Conservation (phyloP, 2,113 vertebrate species). For the Stigmatopora nigra region DNA sequence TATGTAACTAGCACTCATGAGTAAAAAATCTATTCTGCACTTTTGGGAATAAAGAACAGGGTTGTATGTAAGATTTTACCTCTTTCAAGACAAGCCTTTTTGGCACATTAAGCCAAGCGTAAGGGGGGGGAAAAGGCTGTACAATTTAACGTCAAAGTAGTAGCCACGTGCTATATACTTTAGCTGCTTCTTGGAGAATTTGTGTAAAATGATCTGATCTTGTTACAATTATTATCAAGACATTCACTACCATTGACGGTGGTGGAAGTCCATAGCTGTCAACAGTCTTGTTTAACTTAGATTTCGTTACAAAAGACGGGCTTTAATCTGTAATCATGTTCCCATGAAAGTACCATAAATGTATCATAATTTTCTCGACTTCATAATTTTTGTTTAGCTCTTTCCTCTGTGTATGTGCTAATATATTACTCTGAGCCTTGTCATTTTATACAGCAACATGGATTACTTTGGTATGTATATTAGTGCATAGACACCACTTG, state of each 20-base stretch:
- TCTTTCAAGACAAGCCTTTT: neutral
- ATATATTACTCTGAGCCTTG: neutral
- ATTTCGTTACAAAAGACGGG: too few species aligned
- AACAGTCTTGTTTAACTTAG: too few species aligned
- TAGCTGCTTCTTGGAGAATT: neutral
- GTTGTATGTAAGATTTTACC: neutral
- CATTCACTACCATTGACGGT: too few species aligned
- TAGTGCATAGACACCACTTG: slow-evolving; percentile 61
- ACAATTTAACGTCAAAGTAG: neutral
- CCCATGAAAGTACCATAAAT: neutral
- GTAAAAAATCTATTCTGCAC: neutral
- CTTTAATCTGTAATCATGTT: too few species aligned
- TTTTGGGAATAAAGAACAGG: neutral
- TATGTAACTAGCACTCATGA: neutral
- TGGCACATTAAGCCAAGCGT: neutral
- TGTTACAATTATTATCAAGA: too few species aligned
- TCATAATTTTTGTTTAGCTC: neutral
- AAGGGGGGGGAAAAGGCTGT: neutral
- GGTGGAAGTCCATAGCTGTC: too few species aligned
- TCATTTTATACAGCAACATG: slow-evolving; percentile 54
- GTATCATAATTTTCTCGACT: neutral
- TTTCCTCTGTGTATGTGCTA: neutral
- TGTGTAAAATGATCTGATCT: too few species aligned
- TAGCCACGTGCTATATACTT: neutral
- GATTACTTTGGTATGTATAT: slow-evolving; percentile 68